Base-by-base conservation (phyloP, 2,888 invertebrate genomes). In the Ischnura elegans region DNA sequence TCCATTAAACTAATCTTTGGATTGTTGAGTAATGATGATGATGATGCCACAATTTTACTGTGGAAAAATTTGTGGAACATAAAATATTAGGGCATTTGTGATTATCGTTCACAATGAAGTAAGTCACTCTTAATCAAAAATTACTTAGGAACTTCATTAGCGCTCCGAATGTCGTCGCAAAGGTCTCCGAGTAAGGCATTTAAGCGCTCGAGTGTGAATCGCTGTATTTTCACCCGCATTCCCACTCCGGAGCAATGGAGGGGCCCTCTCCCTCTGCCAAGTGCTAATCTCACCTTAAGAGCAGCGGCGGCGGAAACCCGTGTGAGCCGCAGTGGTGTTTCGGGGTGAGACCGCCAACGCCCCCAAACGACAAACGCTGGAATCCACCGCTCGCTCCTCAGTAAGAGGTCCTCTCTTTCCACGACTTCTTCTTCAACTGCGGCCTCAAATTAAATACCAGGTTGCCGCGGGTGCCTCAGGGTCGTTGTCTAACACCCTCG, bases 281-380 rank as follows among this genome's bases (percentile, higher is more conserved):
- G 61, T 61, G 61, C 61, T 61, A 61, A 61, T 61, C 61, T 61
- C 61, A 61, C 61, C 61, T 61, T 61, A 61, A 6, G n/a, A n/a
- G n/a, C n/a, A n/a, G n/a, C n/a, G 21, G 61, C 25, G 61, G 61
- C n/a, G 61, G 61, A 25, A 61, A 21, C 61, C n/a, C 25, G 5
- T 61, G 16, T 61, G 16, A 61, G 61, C 61, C 61, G 5, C 61
- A 25, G 61, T n/a, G 61, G 61, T 61, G 61, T 61, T 61, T 25
- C 25, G 61, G 61, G 61, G 51, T 13, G 51, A 51, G 51, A 25
- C 61, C 61, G 61, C 61, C 61, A 16, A 21, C 61, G 25, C 61
- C 61, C 25, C 25, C 6, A n/a, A 3, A n/a, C 61, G 61, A 61
- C 61, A 61, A 61, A 61, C 61, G 61, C 2, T 21, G 19, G 61